A percentile compares a stretch with the other conserved stretches of the same genome.
Evolutionary conservation across 2,113 vertebrate species (phyloP).

Genomic region (Trematocara stigmaticum): DNA sequence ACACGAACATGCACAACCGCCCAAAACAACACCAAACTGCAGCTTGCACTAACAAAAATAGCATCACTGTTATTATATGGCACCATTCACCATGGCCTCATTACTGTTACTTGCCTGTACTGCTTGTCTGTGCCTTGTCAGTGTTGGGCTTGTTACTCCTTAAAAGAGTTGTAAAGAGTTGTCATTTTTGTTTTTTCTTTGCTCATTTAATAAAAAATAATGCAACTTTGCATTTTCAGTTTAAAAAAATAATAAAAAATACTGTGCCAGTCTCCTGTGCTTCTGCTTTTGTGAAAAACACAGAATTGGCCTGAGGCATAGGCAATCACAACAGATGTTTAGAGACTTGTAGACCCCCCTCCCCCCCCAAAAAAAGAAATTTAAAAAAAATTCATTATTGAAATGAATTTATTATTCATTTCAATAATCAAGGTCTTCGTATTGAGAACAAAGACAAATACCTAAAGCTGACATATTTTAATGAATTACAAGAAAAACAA

Average conservation of each 20-base stretch:
- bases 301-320: background rate
- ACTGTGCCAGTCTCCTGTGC: background rate
- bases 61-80: background rate
- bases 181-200: accelerated
- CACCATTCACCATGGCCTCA: background rate
- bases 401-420: background rate
- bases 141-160: background rate
- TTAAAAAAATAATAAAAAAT: background rate
- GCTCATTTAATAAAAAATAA: background rate
- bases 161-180: background rate
- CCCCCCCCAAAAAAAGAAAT: too few species aligned
- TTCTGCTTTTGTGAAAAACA: background rate
- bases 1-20: background rate
- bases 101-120: background rate
- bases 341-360: background rate
- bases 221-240: background rate
- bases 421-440: background rate
- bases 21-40: background rate
- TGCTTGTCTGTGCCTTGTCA: background rate
- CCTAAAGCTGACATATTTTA: background rate
- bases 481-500: background rate
- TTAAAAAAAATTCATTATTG: background rate
- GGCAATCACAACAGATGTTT: background rate
- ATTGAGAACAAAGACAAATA: background rate
- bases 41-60: background rate